Evolutionary conservation across 2,797 vertebrate genomes (phyloP), one percentile per base, ranked within the genome.

Genomic region (Tenualosa ilisha): DNA sequence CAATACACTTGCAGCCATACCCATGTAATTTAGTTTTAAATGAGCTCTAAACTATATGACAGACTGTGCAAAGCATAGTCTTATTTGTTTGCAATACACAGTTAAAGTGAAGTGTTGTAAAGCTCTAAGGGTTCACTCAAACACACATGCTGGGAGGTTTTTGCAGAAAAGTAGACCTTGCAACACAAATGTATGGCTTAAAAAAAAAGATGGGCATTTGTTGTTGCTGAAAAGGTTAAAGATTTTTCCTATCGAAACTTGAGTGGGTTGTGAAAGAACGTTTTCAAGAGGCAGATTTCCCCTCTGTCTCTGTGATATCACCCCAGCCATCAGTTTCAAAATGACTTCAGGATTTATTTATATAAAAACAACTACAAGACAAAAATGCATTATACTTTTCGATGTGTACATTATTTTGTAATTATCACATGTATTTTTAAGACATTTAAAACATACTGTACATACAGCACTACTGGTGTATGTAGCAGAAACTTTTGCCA

Each of bases 281-380:
- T 95, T 95, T 94, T 97, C 96, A 96, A 96, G 95, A 97, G 96
- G 94, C 96, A 98, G 97, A 98, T 98, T 98, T 97, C 97, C 98
- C 97, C 96, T 90, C 91, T 92, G 96, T 96, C 94, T 95, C 95
- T 96, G 96, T 97, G 97, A 96, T 97, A 98, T 98, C 97, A 96
- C 96, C 96, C 96, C 97, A 98, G 95, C 96, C 96, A 98, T 98
- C 97, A 94, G 97, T 99, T 99, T 99, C 98, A 97, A 91, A 97
- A 96, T 99, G 97, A 99, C 95, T 97, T 97, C 94, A 97, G 95
- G 95, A 98, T 99, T 97, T 98, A 99, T 99, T 99, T 98, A 97
- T 98, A 97, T 91, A 92, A 95, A 95, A 97, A 97, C 97, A 97
- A 97, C 96, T 94, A 95, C 97, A 95, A 96, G 95, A 96, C 96